phyloP scores from a whole-genome alignment of 2,797 vertebrate genomes.

The Intellagama lesueurii region DNA sequence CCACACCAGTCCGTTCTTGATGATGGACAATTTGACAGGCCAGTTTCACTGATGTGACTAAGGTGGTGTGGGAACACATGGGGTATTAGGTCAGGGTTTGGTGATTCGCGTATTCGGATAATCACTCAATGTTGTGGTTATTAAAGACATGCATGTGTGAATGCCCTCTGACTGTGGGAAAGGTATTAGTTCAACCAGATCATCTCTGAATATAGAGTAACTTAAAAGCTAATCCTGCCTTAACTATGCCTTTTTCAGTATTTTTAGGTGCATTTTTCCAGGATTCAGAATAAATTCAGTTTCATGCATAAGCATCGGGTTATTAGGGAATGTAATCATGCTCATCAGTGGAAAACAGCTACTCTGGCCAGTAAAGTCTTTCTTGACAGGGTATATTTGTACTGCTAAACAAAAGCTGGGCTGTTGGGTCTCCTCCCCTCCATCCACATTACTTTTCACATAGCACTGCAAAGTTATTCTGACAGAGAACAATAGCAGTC shows the following conservation, averaged over 20 bases:
- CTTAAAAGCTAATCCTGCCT: background rate
- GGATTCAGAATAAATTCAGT: background rate
- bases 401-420: conserved; percentile 40
- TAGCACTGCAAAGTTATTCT: conserved; percentile 36
- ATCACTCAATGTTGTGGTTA: background rate
- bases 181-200: too few relatives aligned
- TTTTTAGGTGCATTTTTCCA: background rate
- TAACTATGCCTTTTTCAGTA: background rate
- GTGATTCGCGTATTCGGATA: background rate
- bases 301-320: conserved; percentile 32
- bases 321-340: conserved; percentile 30
- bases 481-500: conserved; percentile 36
- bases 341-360: background rate
- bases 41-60: background rate
- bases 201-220: background rate
- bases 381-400: conserved; percentile 29
- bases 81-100: background rate
- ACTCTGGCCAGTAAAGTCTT: background rate
- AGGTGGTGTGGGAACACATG: background rate
- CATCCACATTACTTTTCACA: conserved; percentile 15
- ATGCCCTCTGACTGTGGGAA: background rate
- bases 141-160: background rate
- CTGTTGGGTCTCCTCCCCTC: background rate
- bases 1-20: too few relatives aligned
- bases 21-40: background rate